phyloP scores from a whole-genome alignment of 1,140 invertebrate species.

The Carcinoscorpius rotundicauda region DNA sequence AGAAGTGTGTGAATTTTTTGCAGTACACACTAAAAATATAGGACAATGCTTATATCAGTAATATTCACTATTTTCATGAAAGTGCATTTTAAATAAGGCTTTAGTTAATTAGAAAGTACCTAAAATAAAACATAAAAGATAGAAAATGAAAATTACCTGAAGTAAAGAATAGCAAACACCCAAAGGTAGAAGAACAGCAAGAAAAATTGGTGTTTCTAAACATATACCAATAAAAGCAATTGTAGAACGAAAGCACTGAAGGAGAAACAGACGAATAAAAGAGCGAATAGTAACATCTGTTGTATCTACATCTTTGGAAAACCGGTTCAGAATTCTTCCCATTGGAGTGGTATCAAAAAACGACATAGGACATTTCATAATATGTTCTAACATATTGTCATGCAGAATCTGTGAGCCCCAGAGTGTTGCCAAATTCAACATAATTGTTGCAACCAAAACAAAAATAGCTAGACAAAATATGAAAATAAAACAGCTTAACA shows the following conservation, averaged over 20 bases:
- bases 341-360: conserved; percentile 52
- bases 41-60: no score
- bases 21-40: no score
- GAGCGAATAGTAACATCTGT: conserved; percentile 39
- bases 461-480: not conserved
- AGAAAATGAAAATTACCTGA: conserved; percentile 37
- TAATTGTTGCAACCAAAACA: not conserved
- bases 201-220: conserved; percentile 61
- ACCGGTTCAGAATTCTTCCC: conserved; percentile 60
- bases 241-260: conserved; percentile 51
- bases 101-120: not conserved
- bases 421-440: not conserved
- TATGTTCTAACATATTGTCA: conserved; percentile 52
- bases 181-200: conserved; percentile 69
- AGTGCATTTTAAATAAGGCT: no score
- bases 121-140: not conserved
- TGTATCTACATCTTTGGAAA: conserved; percentile 39
- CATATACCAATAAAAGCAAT: conserved; percentile 63
- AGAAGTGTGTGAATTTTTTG: no score
- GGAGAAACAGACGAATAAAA: conserved; percentile 36
- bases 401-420: conserved; percentile 61
- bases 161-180: conserved; percentile 77
- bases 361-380: conserved; percentile 50
- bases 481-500: no score
- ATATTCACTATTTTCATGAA: no score